A percentile compares a stretch with the other conserved stretches of the same genome.
phyloP scores from a whole-genome alignment of 2,888 invertebrate genomes.

The Heteromurus nitidus region DNA sequence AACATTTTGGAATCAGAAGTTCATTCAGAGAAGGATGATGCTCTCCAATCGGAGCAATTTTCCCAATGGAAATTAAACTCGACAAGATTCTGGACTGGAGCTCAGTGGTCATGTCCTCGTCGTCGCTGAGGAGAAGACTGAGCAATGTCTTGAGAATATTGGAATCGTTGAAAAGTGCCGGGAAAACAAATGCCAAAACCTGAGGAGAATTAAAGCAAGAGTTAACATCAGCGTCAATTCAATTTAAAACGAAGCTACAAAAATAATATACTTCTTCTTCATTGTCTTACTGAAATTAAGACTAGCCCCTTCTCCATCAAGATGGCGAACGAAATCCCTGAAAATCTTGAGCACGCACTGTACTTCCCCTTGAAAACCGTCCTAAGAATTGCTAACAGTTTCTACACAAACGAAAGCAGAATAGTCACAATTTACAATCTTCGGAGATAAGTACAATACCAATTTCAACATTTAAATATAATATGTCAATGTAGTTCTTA shows the following conservation, averaged over 20 bases:
- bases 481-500: too few relatives aligned
- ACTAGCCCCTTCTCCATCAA: slow-evolving; percentile 92
- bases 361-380: slow-evolving; percentile 84
- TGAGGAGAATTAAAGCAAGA: neutral
- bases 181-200: slow-evolving; percentile 91
- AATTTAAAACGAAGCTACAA: neutral
- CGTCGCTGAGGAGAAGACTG: too few relatives aligned
- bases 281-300: slow-evolving; percentile 81
- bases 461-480: neutral
- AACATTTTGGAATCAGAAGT: slow-evolving; percentile 88
- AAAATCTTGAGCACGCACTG: too few relatives aligned
- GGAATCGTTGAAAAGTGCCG: slow-evolving; percentile 93
- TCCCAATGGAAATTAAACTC: slow-evolving; percentile 90
- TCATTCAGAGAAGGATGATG: slow-evolving; percentile 86
- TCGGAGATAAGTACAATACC: neutral
- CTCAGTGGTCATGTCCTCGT: slow-evolving; percentile 87
- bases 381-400: slow-evolving; percentile 80
- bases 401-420: slow-evolving; percentile 74
- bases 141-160: too few relatives aligned
- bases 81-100: slow-evolving; percentile 89
- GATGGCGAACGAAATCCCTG: too few relatives aligned
- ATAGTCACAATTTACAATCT: neutral
- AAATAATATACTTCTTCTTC: slow-evolving; percentile 75
- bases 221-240: neutral
- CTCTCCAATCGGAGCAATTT: slow-evolving; percentile 89